Evolutionary conservation across 2,797 vertebrate genomes (phyloP), one percentile per base, ranked within the genome.

Genomic region (Microctenopoma steveboyesi): DNA sequence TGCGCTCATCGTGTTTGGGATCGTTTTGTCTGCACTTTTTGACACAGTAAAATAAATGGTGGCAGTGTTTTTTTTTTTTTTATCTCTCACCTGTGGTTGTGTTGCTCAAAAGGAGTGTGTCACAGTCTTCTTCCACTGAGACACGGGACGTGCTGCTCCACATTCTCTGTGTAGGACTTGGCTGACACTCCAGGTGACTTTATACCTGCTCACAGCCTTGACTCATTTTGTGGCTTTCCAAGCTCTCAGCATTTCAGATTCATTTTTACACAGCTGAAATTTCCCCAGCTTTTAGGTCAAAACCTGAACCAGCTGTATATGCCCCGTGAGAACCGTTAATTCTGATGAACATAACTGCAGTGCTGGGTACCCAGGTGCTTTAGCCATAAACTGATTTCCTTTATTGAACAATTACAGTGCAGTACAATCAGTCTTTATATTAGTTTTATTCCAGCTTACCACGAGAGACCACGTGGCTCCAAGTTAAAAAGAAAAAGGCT

Each of bases 121-220:
- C 25, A 8, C 60, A 25, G 50, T 75, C n/a, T 74, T 58, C 16
- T 42, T 40, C 64, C 54, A 64, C 16, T 50, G 28, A 42, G 42
- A 64, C 18, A 10, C 2, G 56, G 30, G 76, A 40, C 64, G 63
- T 64, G 60, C 51, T 70, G 50, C 71, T 83, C 72, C 67, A 76
- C 67, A 12, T 62, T 28, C 27, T 55, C 25, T 6, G 30, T 1
- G 13, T 18, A 37, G 51, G 13, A 55, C 43, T 25, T 61, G 56
- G 53, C 37, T 62, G 45, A 72, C 80, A 78, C 74, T 79, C 75
- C 72, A 71, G 86, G 69, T 83, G 84, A 86, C 81, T 74, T 39
- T 43, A 54, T 85, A 87, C 78, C 84, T 88, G 81, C 69, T 86
- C 65, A 22, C 28, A 33, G 74, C 66, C 58, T 74, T 79, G 78